These are phyloP conservation scores for Oceanodroma leucorhoa DNA, from an alignment of 2,797 vertebrate genomes.

Conservation along the genomic window DNA sequence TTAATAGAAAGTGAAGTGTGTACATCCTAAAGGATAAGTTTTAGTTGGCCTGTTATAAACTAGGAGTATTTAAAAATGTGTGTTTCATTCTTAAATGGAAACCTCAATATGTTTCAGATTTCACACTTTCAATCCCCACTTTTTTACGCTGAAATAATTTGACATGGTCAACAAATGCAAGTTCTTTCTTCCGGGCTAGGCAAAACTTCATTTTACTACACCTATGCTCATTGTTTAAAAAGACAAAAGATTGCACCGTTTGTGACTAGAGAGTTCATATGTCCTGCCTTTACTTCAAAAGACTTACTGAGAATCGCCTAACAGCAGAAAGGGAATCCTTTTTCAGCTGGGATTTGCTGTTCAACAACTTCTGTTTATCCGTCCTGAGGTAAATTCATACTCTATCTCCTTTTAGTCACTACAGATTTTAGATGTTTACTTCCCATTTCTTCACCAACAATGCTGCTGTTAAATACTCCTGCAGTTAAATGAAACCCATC, in stretches of 20 bases:
- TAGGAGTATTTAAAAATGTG: not conserved
- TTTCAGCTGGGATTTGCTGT: not conserved
- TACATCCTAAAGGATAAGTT: not conserved
- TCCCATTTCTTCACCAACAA: not conserved
- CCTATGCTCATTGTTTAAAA: not conserved
- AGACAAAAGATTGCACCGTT: not conserved
- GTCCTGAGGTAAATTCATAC: not conserved
- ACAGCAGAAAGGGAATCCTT: not conserved
- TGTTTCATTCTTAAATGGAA: not conserved
- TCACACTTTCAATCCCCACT: not conserved
- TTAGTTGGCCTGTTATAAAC: not conserved
- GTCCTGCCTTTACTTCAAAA: not conserved
- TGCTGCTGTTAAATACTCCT: not conserved
- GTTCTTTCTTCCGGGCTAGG: not conserved
- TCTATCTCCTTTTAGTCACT: not conserved
- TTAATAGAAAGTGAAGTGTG: not conserved
- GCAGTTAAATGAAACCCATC: not conserved
- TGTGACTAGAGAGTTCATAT: not conserved
- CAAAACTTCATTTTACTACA: not conserved
- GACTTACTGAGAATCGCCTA: not conserved
- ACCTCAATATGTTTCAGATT: not conserved
- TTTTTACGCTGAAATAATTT: not conserved
- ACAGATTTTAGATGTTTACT: not conserved
- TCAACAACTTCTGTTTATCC: not conserved
- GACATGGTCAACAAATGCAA: not conserved